Evolutionary conservation across 2,888 invertebrate genomes (phyloP), one percentile per base, ranked within the genome.

Genomic region (Cataglyphis cursor): DNA sequence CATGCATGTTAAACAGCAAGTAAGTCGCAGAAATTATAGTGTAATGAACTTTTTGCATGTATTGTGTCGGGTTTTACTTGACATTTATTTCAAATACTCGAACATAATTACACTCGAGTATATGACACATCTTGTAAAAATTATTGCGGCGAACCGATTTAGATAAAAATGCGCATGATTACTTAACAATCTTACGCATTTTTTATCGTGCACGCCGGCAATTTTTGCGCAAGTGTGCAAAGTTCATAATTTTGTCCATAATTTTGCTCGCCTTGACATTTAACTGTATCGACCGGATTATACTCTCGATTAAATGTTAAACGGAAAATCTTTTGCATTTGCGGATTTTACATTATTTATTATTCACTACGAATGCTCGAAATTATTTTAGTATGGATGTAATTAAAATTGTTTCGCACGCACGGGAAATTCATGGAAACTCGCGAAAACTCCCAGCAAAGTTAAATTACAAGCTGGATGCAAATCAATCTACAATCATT

Each of bases 1-100:
- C 61, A 64, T 88, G 78, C 81, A 31, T 85, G 80, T 85, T 85
- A 18, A 41, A 24, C 21, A 21, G 57, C 21, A 35, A 48, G 31
- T 48, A 44, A 59, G 24, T 65, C 18, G 28, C 38, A n/a, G 48
- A 54, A 62, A 83, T 86, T 73, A 65, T 24, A 61, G 74, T 74
- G 44, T 64, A 44, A 75, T 74, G 78, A 83, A 86, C 85, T 57
- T 62, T 54, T 66, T 28, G 54, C 82, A 61, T 57, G 76, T n/a
- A 35, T n/a, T 38, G 44, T 59, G 44, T 48, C 28, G 18, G 6
- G 9, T 21, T 31, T 57, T 31, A 44, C 31, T 70, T 59, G 78
- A 59, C 70, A 78, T 70, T 78, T 70, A 41, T 24, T 51, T 76
- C 8, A n/a, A 54, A 12, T n/a, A 54, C 28, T 76, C 74, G 28